Base-by-base conservation (phyloP, 2,888 invertebrate species). In the Pterobdella sp. region DNA sequence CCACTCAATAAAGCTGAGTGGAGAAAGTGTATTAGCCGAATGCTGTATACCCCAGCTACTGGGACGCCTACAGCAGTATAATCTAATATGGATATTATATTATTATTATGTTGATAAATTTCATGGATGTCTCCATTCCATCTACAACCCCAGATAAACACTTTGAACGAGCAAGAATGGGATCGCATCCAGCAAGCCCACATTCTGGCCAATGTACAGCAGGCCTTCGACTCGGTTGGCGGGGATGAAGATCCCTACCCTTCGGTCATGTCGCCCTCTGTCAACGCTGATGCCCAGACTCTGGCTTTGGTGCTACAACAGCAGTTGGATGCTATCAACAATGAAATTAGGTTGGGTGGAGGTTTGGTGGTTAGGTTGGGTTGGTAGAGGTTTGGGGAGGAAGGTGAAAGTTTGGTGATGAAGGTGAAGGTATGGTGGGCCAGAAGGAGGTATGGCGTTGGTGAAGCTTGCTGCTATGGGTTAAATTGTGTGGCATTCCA, bases 321-420 rank as follows among this genome's bases (percentile, higher is more conserved):
- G 81, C 96, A 98, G 85, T 87, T 99, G 77, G 97, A 99, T 86
- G 98, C 97, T 81, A 98, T 99, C 84, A 98, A 99, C 86, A 96
- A 96, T 81, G 98, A 99, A 88, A 99, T 98, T 80, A 88, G 90
- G 84, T 86, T 86, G n/a, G 64, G 36, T 72, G 37, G 1, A 14
- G 4, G 31, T 29, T 14, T 73, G 60, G 52, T 31, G 52, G 70
- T 56, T 31, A 56, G 70, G 52, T 31, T 70, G 70, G 52, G 60
- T 70, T 52, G 52, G 60, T 70, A 56, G 52, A 34, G 52, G 70
- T 70, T 31, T 56, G 70, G 52, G 60, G 52, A 56, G 52, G 60
- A 56, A 56, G 52, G 60, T 70, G 70, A 56, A 34, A 56, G 70
- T 70, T 31, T 70, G 70, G 18, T 22, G 18, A 26, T 56, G 60